Evolutionary conservation across 2,888 invertebrate genomes (phyloP).

Genomic region (Sialis lutaria): DNA sequence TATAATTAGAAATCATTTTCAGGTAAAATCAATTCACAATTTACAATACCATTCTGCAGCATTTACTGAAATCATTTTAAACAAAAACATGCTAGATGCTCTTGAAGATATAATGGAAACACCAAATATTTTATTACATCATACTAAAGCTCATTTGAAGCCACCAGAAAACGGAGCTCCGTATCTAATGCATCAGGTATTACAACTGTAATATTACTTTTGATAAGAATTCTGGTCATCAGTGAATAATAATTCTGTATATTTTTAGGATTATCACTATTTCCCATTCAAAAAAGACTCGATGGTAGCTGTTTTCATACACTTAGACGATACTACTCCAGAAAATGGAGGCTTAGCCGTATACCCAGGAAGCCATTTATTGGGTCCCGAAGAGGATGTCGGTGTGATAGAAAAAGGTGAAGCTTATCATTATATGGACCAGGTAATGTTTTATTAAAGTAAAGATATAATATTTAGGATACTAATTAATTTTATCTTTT

Average conservation of each 20-base stretch:
- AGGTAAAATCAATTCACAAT: constrained; percentile 42
- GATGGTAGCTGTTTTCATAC: constrained; percentile 38
- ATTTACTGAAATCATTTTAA: constrained; percentile 29
- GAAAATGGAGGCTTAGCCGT: constrained; percentile 39
- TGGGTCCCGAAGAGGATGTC: constrained; percentile 34
- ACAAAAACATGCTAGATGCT: constrained; percentile 31
- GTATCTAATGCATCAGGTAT: constrained; percentile 39
- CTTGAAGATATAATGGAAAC: constrained; percentile 35
- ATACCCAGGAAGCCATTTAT: constrained; percentile 38
- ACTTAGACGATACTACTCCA: constrained; percentile 34
- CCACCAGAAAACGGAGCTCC: constrained; percentile 39
- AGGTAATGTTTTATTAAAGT: constrained; percentile 18
- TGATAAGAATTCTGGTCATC: not conserved
- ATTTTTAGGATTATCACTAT: constrained; percentile 34
- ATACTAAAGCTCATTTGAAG: constrained; percentile 41
- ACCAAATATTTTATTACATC: constrained; percentile 35
- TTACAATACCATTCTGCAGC: constrained; percentile 35
- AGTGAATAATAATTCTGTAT: constrained; percentile 15
- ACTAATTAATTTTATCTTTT: constrained; percentile 7
- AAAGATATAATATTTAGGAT: constrained; percentile 1
- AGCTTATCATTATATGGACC: constrained; percentile 31
- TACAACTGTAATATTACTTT: not conserved
- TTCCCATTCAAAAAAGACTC: constrained; percentile 38
- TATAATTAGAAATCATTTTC: constrained; percentile 6
- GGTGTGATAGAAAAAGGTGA: constrained; percentile 25